Evolutionary conservation across 2,888 invertebrate species (phyloP).

Genomic region (Embidobia sp.): DNA sequence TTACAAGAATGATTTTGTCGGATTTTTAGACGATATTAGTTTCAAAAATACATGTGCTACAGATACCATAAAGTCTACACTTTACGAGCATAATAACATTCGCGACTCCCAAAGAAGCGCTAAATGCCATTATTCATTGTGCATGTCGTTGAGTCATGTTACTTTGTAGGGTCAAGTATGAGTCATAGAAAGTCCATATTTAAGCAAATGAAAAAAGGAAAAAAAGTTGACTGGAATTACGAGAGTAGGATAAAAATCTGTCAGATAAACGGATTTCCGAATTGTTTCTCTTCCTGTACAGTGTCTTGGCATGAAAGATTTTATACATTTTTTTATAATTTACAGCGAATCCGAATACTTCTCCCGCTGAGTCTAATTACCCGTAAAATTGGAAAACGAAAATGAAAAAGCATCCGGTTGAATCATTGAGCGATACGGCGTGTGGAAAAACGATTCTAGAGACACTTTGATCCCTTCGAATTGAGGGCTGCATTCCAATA

Average conservation of each 20-base stretch:
- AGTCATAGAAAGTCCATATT: too few relatives aligned
- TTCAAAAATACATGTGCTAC: slow-evolving; percentile 52
- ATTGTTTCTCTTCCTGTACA: background rate
- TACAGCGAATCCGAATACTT: slow-evolving; percentile 16
- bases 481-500: slow-evolving; percentile 64
- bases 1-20: slow-evolving; percentile 51
- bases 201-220: slow-evolving; percentile 15
- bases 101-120: slow-evolving; percentile 28
- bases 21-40: slow-evolving; percentile 52
- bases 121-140: slow-evolving; percentile 50
- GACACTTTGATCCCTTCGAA: slow-evolving; percentile 3
- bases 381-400: slow-evolving; percentile 25
- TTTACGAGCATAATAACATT: slow-evolving; percentile 48
- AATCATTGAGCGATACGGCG: slow-evolving; percentile 1
- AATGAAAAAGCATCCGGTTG: slow-evolving; percentile 5
- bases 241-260: background rate
- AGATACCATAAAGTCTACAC: slow-evolving; percentile 41
- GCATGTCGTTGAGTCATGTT: slow-evolving; percentile 42
- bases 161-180: slow-evolving; percentile 37
- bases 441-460: slow-evolving; percentile 17
- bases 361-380: slow-evolving; percentile 33
- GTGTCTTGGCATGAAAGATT: background rate
- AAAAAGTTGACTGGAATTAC: background rate
- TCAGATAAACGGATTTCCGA: slow-evolving; percentile 12
- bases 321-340: slow-evolving; percentile 6